These are phyloP conservation scores for Sisyra terminalis DNA, from an alignment of 2,888 invertebrate genomes.

Conservation along the genomic window DNA sequence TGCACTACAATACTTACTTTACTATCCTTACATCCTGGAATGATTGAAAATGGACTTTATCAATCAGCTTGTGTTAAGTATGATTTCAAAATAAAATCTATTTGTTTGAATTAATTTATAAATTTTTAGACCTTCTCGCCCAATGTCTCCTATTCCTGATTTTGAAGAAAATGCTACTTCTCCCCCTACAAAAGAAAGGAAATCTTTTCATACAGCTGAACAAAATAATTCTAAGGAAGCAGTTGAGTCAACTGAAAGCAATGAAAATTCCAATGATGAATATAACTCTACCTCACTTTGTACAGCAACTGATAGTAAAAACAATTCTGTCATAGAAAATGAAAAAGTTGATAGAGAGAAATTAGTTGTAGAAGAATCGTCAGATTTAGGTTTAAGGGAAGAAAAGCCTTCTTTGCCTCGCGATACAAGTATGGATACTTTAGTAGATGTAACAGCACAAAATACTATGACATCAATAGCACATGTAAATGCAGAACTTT, in stretches of 20 bases:
- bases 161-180: conserved; percentile 29
- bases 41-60: conserved; percentile 69
- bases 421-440: conserved; percentile 49
- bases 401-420: conserved; percentile 40
- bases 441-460: conserved; percentile 35
- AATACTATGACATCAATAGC: conserved; percentile 43
- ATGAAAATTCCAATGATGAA: neutral
- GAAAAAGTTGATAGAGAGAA: conserved; percentile 9
- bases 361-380: conserved; percentile 6
- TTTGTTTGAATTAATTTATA: conserved; percentile 6
- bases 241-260: neutral
- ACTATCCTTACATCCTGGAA: conserved; percentile 77
- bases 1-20: conserved; percentile 77
- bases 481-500: conserved; percentile 51
- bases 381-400: conserved; percentile 9
- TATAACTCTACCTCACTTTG: no score
- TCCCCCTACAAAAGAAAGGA: conserved; percentile 6
- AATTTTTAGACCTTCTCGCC: conserved; percentile 39
- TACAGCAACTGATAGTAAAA: no score
- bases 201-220: neutral
- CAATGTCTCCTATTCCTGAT: conserved; percentile 55
- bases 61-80: conserved; percentile 70
- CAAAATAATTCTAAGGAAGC: neutral
- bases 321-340: neutral
- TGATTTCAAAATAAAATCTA: conserved; percentile 16